A percentile compares a stretch with the other conserved stretches of the same genome.
Evolutionary conservation across 2,797 vertebrate species (phyloP).

Genomic region (Hydrophis major): DNA sequence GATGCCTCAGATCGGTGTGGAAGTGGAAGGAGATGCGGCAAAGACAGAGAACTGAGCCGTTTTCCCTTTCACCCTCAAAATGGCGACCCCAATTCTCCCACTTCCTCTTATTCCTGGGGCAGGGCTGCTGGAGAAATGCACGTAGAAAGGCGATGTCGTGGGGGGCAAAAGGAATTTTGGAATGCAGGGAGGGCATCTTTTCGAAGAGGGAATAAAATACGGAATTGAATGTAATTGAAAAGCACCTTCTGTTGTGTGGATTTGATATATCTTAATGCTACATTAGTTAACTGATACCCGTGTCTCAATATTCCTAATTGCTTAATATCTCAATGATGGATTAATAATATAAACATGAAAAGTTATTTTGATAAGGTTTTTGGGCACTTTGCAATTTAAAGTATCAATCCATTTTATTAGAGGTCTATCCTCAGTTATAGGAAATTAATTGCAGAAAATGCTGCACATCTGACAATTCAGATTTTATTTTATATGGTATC

Average conservation of each 20-base stretch:
- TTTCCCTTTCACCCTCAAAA: conserved; percentile 54
- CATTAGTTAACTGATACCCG: background rate
- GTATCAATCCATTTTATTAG: background rate
- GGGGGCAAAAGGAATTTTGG: background rate
- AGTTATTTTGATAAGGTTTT: background rate
- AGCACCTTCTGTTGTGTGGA: background rate
- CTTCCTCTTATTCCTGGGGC: conserved; percentile 55
- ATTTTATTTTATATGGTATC: background rate
- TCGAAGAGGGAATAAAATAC: background rate
- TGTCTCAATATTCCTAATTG: background rate
- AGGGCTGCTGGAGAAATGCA: conserved; percentile 11
- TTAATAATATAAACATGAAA: background rate
- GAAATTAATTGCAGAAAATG: background rate
- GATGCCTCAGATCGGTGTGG: background rate
- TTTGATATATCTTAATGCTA: background rate
- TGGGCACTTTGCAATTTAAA: background rate
- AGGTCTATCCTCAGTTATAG: background rate
- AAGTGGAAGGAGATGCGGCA: background rate
- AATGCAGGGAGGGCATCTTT: background rate
- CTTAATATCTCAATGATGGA: background rate
- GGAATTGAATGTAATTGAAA: background rate
- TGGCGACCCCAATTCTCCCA: conserved; percentile 59
- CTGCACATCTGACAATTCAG: background rate
- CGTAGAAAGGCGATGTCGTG: background rate
- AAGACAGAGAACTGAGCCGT: background rate